These are phyloP conservation scores for Eubasilissa splendida DNA, from an alignment of 2,888 invertebrate species.

Conservation along the genomic window DNA sequence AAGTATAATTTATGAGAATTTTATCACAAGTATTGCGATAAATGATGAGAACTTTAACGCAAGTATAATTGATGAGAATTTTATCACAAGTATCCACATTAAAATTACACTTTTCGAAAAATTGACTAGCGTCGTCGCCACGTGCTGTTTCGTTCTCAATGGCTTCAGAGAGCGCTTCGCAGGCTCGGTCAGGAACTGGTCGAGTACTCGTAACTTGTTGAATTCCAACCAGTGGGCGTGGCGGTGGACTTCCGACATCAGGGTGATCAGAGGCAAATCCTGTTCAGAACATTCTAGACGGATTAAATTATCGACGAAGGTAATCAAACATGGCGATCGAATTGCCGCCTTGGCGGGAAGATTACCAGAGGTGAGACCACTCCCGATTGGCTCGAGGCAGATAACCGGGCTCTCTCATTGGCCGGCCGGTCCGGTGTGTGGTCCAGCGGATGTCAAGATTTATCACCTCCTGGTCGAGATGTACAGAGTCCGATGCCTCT, in stretches of 20 bases:
- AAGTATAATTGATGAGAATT: too few species aligned
- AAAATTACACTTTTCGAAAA: too few species aligned
- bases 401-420: background rate
- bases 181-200: background rate
- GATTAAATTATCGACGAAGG: constrained; percentile 33
- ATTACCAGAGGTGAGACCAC: constrained; percentile 28
- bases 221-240: constrained; percentile 4
- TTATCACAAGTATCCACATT: too few species aligned
- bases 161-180: background rate
- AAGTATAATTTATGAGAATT: too few species aligned
- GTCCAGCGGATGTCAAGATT: constrained; percentile 32
- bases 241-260: background rate
- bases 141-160: too few species aligned
- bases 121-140: too few species aligned
- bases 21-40: too few species aligned
- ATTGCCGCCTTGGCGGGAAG: background rate
- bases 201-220: background rate
- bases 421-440: constrained; percentile 26
- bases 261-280: constrained; percentile 16
- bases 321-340: constrained; percentile 37
- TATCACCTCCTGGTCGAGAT: constrained; percentile 11
- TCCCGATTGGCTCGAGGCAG: constrained; percentile 17
- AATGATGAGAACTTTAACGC: too few species aligned
- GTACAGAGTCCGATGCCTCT: constrained; percentile 11
- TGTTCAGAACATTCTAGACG: constrained; percentile 3